phyloP scores from a whole-genome alignment of 1,140 invertebrate species.

The Physella acuta region DNA sequence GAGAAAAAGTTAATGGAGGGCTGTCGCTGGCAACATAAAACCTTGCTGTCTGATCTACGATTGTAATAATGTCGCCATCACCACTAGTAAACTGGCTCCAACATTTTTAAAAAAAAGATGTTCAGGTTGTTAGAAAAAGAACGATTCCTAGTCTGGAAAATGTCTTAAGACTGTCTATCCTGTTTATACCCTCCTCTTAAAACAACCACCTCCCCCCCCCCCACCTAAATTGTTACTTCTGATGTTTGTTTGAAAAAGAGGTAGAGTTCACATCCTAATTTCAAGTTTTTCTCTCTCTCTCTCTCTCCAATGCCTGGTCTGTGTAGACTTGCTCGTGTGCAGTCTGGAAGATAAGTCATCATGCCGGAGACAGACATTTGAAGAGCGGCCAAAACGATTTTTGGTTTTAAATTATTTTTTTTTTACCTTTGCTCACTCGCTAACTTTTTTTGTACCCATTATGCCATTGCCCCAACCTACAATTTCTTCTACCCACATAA shows the following conservation, averaged over 20 bases:
- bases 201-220: background rate
- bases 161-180: too few species aligned
- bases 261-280: background rate
- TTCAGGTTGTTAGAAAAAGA: too few species aligned
- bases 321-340: background rate
- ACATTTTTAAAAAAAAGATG: too few species aligned
- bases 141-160: too few species aligned
- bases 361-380: background rate
- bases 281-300: background rate
- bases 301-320: slow-evolving; percentile 1
- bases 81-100: too few species aligned
- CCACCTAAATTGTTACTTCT: background rate
- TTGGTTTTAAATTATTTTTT: background rate
- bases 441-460: background rate
- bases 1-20: too few species aligned
- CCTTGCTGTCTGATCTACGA: too few species aligned
- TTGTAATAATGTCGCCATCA: too few species aligned
- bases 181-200: background rate
- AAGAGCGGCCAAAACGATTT: background rate
- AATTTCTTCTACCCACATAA: background rate
- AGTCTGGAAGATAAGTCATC: too few species aligned
- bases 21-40: too few species aligned
- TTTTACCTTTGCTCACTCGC: slow-evolving; percentile 6
- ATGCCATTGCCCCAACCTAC: background rate
- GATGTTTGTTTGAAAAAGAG: background rate